Percentiles rank a stretch among this genome's conserved stretches.
Evolutionary conservation across 2,888 invertebrate genomes (phyloP).

Genomic region (Himalopsyche japonica): DNA sequence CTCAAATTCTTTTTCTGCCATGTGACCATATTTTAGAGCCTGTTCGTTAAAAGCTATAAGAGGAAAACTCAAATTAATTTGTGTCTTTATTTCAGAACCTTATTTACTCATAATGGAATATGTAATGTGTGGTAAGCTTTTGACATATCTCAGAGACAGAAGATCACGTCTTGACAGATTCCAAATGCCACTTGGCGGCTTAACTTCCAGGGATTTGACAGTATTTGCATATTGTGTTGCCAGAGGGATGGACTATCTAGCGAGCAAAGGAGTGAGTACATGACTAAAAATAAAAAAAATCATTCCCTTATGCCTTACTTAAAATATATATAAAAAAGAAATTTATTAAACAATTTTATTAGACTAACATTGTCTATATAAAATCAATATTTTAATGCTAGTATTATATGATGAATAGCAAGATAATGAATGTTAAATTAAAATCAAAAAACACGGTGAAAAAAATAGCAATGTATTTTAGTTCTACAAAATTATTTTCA

Average conservation of each 20-base stretch:
- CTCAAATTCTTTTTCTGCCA: no score
- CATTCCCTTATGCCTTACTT: no score
- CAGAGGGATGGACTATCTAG: slow-evolving; percentile 82
- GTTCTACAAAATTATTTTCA: no score
- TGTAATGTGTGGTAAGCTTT: slow-evolving; percentile 80
- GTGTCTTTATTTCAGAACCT: slow-evolving; percentile 64
- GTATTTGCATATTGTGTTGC: slow-evolving; percentile 83
- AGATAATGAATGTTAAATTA: background rate
- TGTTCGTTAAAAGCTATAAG: no score
- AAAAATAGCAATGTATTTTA: no score
- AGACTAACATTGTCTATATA: no score
- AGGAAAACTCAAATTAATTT: no score
- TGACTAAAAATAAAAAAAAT: background rate
- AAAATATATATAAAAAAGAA: no score
- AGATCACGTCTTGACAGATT: slow-evolving; percentile 63
- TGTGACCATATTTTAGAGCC: no score
- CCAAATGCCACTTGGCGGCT: slow-evolving; percentile 65
- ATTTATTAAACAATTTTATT: no score
- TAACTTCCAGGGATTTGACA: slow-evolving; percentile 74
- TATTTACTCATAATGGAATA: slow-evolving; percentile 84
- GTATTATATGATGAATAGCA: background rate
- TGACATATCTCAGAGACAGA: slow-evolving; percentile 72
- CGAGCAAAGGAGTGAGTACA: slow-evolving; percentile 72
- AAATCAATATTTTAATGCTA: background rate
- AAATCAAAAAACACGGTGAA: no score